Evolutionary conservation across 2,113 vertebrate genomes (phyloP), one percentile per base, ranked within the genome.

Genomic region (Numida meleagris): DNA sequence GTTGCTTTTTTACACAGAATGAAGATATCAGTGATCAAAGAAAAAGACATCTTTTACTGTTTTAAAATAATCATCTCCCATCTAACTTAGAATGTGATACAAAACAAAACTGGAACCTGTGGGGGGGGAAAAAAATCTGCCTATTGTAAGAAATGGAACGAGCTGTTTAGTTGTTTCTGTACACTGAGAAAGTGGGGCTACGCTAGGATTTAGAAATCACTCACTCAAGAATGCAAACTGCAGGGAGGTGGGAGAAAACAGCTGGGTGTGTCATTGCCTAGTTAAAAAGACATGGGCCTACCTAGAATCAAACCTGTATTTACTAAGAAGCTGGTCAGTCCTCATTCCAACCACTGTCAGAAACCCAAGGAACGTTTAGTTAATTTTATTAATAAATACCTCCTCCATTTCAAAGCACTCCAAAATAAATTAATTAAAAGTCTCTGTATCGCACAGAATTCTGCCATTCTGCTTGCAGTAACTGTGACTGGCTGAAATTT

Each of bases 351-450:
- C 31, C 21, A 55, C 58, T 93, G 77, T 62, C 42, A 42, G 38
- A 34, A 93, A 71, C 34, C 40, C 51, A 80, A 88, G 17, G 34
- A 76, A 71, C 53, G n/a, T 83, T 80, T 21, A 59, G 11, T 53
- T 61, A 66, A 85, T 88, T 97, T 96, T 95, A 95, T 94, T 95
- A 95, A 92, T 84, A 96, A 94, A 94, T 86, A 92, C 24, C 31
- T 88, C 63, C 20, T 12, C n/a, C 10, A 75, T 93, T 95, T 68
- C 84, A 86, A 92, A 89, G 55, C n/a, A 58, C 14, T 76, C 42
- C 74, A 86, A 88, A 89, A 85, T 68, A 84, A 13, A 85, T 74
- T 79, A 67, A 88, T 84, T 79, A 82, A 45, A 89, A 65, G 45
- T 19, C 59, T 55, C 17, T 85, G 24, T 77, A 8, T 87, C 67